Base-by-base conservation (phyloP, 1,140 invertebrate genomes). In the Bombus confusus region DNA sequence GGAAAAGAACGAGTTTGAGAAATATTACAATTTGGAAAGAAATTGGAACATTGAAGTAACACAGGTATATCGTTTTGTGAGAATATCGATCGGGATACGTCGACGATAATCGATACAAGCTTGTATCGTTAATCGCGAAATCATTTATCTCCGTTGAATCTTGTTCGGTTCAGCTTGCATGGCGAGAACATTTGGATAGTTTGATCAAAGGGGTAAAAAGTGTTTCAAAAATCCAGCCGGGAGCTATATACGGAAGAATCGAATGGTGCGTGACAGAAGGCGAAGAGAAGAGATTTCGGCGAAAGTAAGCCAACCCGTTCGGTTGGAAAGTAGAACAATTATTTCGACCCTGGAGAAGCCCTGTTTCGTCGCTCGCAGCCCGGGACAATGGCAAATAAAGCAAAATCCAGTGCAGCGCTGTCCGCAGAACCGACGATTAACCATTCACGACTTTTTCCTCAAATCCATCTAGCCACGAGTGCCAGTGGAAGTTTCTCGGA, bases 361-460 rank as follows among this genome's bases (percentile, higher is more conserved):
- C 12, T 37, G 71, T 37, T n/a, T 75, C 47, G 31, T 76, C 31
- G 5, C 18, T 31, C 31, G 12, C 52, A 66, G 25, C 15, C 47
- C 28, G 25, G 74, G 43, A 78, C 81, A 69, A 68, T 43, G 39
- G 39, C 1, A 68, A 76, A 76, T 76, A 68, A 75, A 79, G 43
- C n/a, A 57, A 85, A 80, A 72, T 57, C 25, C 34, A 75, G 71
- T 12, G 52, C 31, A 25, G 31, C 39, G 80, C 34, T 80, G 68
- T 41, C 76, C 76, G 64, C 69, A 66, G 83, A 88, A 89, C 83
- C 87, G 85, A 86, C 88, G 88, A 89, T 89, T 89, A 89, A 89
- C 87, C 87, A 88, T 89, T 89, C 88, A 86, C 87, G 87, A 88
- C 85, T 89, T 89, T 89, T 89, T 89, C 88, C 85, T 86, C 87